Evolutionary conservation across 23 tunicate genomes (phyloP).

Genomic region (Diplosoma virens): DNA sequence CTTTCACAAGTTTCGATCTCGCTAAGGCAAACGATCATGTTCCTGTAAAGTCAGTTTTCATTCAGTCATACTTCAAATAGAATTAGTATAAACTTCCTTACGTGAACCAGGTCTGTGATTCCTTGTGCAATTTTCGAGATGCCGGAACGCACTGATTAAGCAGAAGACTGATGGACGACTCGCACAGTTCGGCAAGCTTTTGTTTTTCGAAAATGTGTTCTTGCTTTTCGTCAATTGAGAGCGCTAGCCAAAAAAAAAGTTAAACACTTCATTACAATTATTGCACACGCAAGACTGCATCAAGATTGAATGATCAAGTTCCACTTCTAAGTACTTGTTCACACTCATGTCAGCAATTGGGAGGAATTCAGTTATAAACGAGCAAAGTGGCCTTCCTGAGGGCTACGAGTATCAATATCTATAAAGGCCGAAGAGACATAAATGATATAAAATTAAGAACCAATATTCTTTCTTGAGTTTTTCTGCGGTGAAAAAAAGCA

Average conservation of each 20-base stretch:
- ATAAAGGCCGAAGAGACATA: too few relatives aligned
- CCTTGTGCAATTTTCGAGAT: conserved; percentile 67
- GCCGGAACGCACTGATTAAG: conserved; percentile 64
- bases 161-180: conserved; percentile 43
- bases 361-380: too few relatives aligned
- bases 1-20: conserved; percentile 39
- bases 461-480: too few relatives aligned
- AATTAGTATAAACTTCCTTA: conserved; percentile 27
- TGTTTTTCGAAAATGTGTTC: conserved; percentile 73
- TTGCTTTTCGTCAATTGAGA: conserved; percentile 52
- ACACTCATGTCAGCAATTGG: not conserved
- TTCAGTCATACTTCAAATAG: not conserved
- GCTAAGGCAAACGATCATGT: conserved; percentile 59
- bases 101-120: conserved; percentile 76
- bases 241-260: not conserved
- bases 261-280: not conserved
- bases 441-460: too few relatives aligned
- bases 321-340: too few relatives aligned
- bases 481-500: too few relatives aligned
- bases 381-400: too few relatives aligned
- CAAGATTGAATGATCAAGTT: too few relatives aligned
- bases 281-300: too few relatives aligned
- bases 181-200: conserved; percentile 51
- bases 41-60: not conserved
- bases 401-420: too few relatives aligned